Evolutionary conservation across 2,113 vertebrate genomes (phyloP).

Genomic region (Rhynchopsitta pachyrhyncha): DNA sequence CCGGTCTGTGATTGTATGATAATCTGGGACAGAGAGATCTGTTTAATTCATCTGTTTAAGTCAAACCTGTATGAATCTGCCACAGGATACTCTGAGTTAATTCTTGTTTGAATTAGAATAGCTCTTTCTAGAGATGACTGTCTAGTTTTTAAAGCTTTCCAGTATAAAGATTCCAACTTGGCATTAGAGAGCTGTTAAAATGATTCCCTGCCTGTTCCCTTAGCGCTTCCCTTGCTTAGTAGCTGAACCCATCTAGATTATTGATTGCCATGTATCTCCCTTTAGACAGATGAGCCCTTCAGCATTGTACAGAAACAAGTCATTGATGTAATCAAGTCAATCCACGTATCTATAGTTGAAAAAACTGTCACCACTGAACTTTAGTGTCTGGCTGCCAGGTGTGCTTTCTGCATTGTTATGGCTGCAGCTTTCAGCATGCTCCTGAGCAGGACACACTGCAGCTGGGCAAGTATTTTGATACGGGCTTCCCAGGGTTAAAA

Average conservation of each 20-base stretch:
- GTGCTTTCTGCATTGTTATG: accelerated
- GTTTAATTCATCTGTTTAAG: background rate
- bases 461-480: background rate
- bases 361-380: background rate
- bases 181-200: background rate
- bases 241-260: background rate
- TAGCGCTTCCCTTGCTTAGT: background rate
- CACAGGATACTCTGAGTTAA: background rate
- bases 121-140: background rate
- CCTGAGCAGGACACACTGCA: background rate
- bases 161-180: background rate
- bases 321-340: background rate
- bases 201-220: background rate
- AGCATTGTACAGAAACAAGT: background rate
- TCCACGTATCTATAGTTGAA: background rate
- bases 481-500: background rate
- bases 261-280: background rate
- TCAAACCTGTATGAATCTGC: background rate
- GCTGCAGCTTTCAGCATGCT: background rate
- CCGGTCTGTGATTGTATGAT: background rate
- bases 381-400: background rate
- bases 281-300: slow-evolving; percentile 4
- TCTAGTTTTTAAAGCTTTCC: background rate
- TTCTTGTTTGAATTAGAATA: background rate
- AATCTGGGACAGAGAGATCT: background rate